A percentile compares a stretch with the other conserved stretches of the same genome.
These are phyloP conservation scores for Metridium senile DNA, from an alignment of 92 coral and sea anemone genomes.

Conservation along the genomic window DNA sequence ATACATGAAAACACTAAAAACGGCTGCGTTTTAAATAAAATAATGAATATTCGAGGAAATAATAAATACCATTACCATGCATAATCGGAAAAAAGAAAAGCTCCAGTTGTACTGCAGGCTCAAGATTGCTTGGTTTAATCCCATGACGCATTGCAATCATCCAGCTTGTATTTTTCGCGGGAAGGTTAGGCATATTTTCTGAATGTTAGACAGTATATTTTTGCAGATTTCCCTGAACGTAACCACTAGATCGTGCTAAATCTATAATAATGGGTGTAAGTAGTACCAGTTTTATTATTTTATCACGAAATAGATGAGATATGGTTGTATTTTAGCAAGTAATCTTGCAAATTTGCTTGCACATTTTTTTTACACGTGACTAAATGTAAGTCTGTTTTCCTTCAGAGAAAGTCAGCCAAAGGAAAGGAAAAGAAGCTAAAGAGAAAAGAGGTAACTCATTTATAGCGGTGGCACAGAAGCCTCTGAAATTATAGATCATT, in stretches of 20 bases:
- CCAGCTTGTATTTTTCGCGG: not conserved
- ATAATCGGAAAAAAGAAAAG: not conserved
- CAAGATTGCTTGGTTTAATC: not conserved
- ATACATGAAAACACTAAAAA: too few species aligned
- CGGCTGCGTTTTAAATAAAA: too few species aligned
- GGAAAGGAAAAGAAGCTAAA: constrained; percentile 95
- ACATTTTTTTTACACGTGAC: not conserved
- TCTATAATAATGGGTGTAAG: constrained; percentile 4
- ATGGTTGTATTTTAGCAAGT: not conserved
- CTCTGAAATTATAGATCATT: not conserved
- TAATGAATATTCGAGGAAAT: too few species aligned
- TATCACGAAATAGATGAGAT: not conserved
- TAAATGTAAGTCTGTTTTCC: not conserved
- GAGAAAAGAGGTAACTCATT: constrained; percentile 83
- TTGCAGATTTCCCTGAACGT: constrained; percentile 9
- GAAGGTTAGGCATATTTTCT: not conserved
- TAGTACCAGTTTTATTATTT: not conserved
- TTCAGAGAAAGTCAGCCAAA: constrained; percentile 86
- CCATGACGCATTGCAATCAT: not conserved
- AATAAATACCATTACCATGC: not conserved
- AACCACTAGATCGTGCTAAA: not conserved
- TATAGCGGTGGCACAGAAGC: not conserved
- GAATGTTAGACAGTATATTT: not conserved
- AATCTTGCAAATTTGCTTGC: not conserved
- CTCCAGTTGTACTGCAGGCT: not conserved